phyloP scores from a whole-genome alignment of 2,797 vertebrate species.

The Hapalemur alaotrensis region DNA sequence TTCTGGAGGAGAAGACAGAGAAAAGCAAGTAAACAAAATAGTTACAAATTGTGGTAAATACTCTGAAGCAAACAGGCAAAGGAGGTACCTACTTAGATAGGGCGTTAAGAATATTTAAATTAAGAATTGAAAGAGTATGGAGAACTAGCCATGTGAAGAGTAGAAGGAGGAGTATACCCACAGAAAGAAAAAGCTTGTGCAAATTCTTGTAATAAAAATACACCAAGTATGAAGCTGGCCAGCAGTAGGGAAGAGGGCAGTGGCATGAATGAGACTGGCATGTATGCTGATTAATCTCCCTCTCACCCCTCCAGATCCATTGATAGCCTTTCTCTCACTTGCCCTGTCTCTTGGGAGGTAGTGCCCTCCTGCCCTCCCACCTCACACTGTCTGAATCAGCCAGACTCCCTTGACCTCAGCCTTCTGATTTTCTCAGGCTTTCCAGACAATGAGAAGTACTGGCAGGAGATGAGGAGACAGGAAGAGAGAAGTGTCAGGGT shows the following conservation, averaged over 20 bases:
- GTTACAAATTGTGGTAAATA: not conserved
- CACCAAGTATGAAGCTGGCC: not conserved
- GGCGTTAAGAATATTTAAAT: not conserved
- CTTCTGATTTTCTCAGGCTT: not conserved
- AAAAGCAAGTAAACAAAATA: slow-evolving; percentile 21
- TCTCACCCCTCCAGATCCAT: not conserved
- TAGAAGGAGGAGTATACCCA: not conserved
- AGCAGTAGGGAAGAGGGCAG: not conserved
- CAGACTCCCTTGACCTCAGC: not conserved
- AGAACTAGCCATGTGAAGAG: not conserved
- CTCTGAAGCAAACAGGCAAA: not conserved
- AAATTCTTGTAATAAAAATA: not conserved
- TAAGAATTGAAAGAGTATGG: not conserved
- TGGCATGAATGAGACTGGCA: not conserved
- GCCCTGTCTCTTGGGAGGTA: not conserved
- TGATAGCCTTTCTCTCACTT: not conserved
- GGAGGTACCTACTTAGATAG: not conserved
- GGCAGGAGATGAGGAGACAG: not conserved
- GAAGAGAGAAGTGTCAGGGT: not conserved
- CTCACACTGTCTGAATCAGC: not conserved
- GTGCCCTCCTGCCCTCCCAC: not conserved
- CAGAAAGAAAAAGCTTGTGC: not conserved
- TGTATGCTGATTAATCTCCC: not conserved
- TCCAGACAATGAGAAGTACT: not conserved
- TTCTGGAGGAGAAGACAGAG: not conserved